phyloP scores from a whole-genome alignment of 2,888 invertebrate genomes.

The Euplexia lucipara region DNA sequence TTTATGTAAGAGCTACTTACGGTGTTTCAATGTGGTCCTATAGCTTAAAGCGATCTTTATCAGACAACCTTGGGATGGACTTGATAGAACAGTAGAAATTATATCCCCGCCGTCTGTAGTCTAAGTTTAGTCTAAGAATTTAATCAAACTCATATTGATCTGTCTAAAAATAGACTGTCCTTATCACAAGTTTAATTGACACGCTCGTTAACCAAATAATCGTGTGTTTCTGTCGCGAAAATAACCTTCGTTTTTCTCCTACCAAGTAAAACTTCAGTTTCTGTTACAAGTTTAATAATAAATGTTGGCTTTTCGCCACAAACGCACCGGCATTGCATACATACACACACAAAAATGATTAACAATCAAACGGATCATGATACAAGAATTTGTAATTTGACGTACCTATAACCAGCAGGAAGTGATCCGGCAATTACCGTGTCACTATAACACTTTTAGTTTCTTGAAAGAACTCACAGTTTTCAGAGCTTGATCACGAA shows the following conservation, averaged over 20 bases:
- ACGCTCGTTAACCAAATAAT: conserved; percentile 47
- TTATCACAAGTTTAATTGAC: conserved; percentile 41
- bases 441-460: conserved; percentile 82
- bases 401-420: conserved; percentile 71
- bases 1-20: too few relatives aligned
- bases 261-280: conserved; percentile 81
- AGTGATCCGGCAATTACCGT: conserved; percentile 74
- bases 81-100: too few relatives aligned
- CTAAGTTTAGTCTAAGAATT: neutral
- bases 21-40: too few relatives aligned
- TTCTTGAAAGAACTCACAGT: conserved; percentile 79
- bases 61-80: too few relatives aligned
- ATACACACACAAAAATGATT: conserved; percentile 64
- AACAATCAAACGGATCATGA: conserved; percentile 50
- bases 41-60: too few relatives aligned
- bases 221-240: conserved; percentile 66
- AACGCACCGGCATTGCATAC: conserved; percentile 68
- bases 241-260: conserved; percentile 75
- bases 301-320: conserved; percentile 85
- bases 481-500: conserved; percentile 70
- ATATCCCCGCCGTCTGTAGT: too few relatives aligned
- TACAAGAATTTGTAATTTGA: conserved; percentile 59
- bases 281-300: conserved; percentile 82
- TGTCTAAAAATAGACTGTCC: conserved; percentile 21
- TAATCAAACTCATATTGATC: conserved; percentile 11